Base-by-base conservation (phyloP, 2,113 vertebrate genomes). In the Perca flavescens region DNA sequence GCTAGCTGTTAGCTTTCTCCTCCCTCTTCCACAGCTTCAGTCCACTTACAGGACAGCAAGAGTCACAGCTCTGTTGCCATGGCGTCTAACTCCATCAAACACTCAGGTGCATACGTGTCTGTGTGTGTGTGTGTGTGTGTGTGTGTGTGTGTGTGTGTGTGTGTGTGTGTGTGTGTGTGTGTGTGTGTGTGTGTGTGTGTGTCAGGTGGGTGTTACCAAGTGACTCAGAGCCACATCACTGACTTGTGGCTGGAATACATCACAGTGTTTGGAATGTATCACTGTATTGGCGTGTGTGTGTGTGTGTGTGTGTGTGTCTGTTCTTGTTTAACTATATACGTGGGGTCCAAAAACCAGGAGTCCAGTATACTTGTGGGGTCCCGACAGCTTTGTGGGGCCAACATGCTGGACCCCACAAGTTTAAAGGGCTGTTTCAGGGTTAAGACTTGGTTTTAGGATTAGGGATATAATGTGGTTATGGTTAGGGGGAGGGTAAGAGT, bases 21-120 rank as follows among this genome's bases (percentile, higher is more conserved):
- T 89, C 86, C 86, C 90, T 90, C 87, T 87, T 89, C 88, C 84
- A 81, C 89, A 86, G 91, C 84, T 85, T 79, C 87, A 84, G 86
- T 93, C 89, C 89, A 91, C 92, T 91, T 91, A 86, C 86, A 91
- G 91, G 92, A 94, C 92, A 87, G 86, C 85, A 67, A 89, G 89
- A 93, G 91, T 92, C 91, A 90, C 89, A 80, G 91, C 89, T 90
- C 88, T 90, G 93, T 93, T 94, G 92, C 92, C 91, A 94, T 94
- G 92, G 91, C 43, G 83, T 88, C 91, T 88, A 86, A 92, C 89
- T 92, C 93, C 90, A 92, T 92, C 92, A 94, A 93, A 93, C 85
- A 86, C 86, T 76, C 93, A 92, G 86, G 90, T 91, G 87, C 70
- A 25, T 85, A 83, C 71, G 80, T 88, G 77, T 89, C 62, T 84